These are phyloP conservation scores for Cheilosia soror DNA, from an alignment of 2,888 invertebrate genomes.

Conservation along the genomic window DNA sequence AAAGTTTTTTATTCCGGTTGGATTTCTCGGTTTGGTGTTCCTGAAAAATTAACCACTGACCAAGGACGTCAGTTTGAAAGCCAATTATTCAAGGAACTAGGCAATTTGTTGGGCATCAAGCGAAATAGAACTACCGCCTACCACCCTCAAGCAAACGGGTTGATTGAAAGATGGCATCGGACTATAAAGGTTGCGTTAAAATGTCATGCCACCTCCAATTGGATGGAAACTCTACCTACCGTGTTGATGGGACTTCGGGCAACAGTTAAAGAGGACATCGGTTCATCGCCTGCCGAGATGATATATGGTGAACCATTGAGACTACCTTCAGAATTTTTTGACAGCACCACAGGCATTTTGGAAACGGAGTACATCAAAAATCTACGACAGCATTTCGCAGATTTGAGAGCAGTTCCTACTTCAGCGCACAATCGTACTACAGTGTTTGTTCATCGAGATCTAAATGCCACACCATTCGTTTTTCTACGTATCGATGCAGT, in stretches of 20 bases:
- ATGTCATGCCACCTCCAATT: neutral
- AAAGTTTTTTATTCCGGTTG: no score
- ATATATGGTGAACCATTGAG: neutral
- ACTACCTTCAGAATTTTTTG: neutral
- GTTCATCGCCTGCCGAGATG: neutral
- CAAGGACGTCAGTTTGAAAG: neutral
- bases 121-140: slow-evolving; percentile 3
- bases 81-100: neutral
- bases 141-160: slow-evolving; percentile 3
- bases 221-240: no score
- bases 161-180: neutral
- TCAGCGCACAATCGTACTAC: slow-evolving; percentile 1
- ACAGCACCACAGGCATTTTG: neutral
- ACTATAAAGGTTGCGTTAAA: neutral
- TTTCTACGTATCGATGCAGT: neutral
- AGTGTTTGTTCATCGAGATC: neutral
- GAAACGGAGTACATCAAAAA: neutral
- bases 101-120: neutral
- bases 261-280: no score
- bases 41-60: neutral
- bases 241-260: no score
- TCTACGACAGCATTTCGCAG: neutral
- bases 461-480: neutral
- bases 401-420: neutral
- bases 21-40: no score